Evolutionary conservation across 1,140 invertebrate species (phyloP).

Genomic region (Drosophila oshimai): DNA sequence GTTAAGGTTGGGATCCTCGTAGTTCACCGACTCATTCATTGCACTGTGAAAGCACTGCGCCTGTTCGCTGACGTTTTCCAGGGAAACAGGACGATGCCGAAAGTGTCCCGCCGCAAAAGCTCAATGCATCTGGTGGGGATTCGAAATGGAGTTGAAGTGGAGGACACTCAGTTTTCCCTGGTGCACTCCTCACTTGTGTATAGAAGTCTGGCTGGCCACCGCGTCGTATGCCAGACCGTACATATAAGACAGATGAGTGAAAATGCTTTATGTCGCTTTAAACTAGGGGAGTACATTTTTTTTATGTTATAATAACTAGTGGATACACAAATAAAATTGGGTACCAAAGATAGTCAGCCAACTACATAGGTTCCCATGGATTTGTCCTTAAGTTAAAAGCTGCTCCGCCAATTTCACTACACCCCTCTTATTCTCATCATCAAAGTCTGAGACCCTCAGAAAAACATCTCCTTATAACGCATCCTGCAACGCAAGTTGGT

Average conservation of each 20-base stretch:
- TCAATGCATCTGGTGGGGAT: slow-evolving; percentile 83
- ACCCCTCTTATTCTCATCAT: background rate
- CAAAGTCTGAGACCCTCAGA: background rate
- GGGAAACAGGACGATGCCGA: slow-evolving; percentile 86
- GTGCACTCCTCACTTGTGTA: slow-evolving; percentile 83
- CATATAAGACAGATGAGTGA: too few species aligned
- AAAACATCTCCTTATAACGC: slow-evolving; percentile 36
- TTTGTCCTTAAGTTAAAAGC: slow-evolving; percentile 50
- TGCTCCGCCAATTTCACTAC: background rate
- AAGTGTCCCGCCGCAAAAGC: slow-evolving; percentile 82
- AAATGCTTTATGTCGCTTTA: too few species aligned
- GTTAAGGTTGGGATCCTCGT: slow-evolving; percentile 97
- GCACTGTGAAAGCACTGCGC: slow-evolving; percentile 83
- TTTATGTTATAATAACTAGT: too few species aligned
- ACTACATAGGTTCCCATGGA: slow-evolving; percentile 18
- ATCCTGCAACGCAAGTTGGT: slow-evolving; percentile 63
- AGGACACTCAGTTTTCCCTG: too few species aligned
- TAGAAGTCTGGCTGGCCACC: slow-evolving; percentile 89
- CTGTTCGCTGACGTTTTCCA: slow-evolving; percentile 91
- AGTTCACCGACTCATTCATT: slow-evolving; percentile 91
- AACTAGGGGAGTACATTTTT: too few species aligned
- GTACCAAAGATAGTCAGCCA: slow-evolving; percentile 27
- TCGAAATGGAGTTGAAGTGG: background rate
- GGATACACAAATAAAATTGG: slow-evolving; percentile 55
- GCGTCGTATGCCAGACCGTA: slow-evolving; percentile 84